phyloP scores from a whole-genome alignment of 2,797 vertebrate species.

The Hozukius guyotensis region DNA sequence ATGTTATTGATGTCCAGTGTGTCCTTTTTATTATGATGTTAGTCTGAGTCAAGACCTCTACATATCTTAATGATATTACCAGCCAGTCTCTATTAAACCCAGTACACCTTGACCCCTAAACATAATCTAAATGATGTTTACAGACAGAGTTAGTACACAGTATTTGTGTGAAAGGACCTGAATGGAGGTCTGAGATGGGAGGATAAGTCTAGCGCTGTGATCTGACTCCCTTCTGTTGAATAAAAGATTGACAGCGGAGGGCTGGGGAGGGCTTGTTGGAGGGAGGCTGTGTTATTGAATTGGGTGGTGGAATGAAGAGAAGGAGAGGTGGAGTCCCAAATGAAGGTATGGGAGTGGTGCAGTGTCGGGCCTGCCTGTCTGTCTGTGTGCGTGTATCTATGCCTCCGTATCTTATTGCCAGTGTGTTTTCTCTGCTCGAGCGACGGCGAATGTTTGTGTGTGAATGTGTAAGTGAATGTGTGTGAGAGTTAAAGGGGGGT shows the following conservation, averaged over 20 bases:
- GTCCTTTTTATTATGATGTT: conserved; percentile 8
- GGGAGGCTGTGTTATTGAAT: conserved; percentile 57
- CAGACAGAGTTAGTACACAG: conserved; percentile 11
- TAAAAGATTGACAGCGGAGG: conserved; percentile 65
- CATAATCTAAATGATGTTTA: conserved; percentile 32
- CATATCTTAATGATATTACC: conserved; percentile 6
- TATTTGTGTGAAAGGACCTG: conserved; percentile 22
- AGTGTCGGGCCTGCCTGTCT: conserved; percentile 5
- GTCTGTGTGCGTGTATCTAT: conserved; percentile 3
- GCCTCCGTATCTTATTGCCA: conserved; percentile 8
- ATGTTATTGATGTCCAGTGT: neutral
- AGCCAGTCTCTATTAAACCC: conserved; percentile 3
- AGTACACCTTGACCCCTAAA: neutral
- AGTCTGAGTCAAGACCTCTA: neutral
- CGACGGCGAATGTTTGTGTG: conserved; percentile 39
- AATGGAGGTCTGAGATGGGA: conserved; percentile 43
- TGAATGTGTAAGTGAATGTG: neutral
- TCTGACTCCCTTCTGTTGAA: conserved; percentile 57
- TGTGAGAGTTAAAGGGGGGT: conserved; percentile 57
- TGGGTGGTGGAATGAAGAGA: conserved; percentile 43
- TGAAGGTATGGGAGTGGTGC: conserved; percentile 52
- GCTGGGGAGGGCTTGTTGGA: conserved; percentile 11
- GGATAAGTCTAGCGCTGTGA: conserved; percentile 45
- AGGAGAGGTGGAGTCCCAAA: conserved; percentile 37
- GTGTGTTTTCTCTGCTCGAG: conserved; percentile 38